Base-by-base conservation (phyloP, 1,140 invertebrate species). In the Frieseomelitta varia region DNA sequence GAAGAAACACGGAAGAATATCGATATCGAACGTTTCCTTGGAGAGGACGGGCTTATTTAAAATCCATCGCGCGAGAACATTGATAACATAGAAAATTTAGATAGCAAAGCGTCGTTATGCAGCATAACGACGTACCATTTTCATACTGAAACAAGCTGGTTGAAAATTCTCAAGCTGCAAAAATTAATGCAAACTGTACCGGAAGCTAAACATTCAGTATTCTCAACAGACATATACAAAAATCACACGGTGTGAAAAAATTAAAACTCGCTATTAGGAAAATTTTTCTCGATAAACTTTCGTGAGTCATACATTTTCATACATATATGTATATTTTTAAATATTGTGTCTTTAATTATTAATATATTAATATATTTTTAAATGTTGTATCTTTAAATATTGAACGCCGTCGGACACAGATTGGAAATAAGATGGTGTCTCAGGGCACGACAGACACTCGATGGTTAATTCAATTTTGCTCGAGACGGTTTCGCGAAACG, bases 401-500 rank as follows among this genome's bases (percentile, higher is more conserved):
- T 15, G 51, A 65, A 65, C 27, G 15, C 14, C 14, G 24, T 2
- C n/a, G 19, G 53, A 56, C 27, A 72, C 14, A 47, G 39, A 27
- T 34, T 56, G 72, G 72, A 74, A 24, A 24, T 34, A 30, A 47
- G 39, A 74, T 30, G 24, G 14, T 65, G n/a, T 30, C n/a, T 27
- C 56, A 19, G 27, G 11, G 53, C 53, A 27, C 53, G 17, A 56
- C 19, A 67, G 27, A 67, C 27, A 4, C 51, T 56, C 27, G 3
- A 24, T 19, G n/a, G 4, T 34, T 74, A 56, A 74, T 74, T 74
- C 27, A 74, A 56, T 74, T 74, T 34, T 34, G n/a, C 24, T n/a
- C 11, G 24, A 61, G 24, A 61, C 58, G 56, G 3, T 11, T 24
- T 11, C 53, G 27, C 10, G 27, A 30, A 27, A 74, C 47, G 53